A percentile compares a stretch with the other conserved stretches of the same genome.
phyloP scores from a whole-genome alignment of 1,140 invertebrate genomes.

The Philotrypesis tridentata region DNA sequence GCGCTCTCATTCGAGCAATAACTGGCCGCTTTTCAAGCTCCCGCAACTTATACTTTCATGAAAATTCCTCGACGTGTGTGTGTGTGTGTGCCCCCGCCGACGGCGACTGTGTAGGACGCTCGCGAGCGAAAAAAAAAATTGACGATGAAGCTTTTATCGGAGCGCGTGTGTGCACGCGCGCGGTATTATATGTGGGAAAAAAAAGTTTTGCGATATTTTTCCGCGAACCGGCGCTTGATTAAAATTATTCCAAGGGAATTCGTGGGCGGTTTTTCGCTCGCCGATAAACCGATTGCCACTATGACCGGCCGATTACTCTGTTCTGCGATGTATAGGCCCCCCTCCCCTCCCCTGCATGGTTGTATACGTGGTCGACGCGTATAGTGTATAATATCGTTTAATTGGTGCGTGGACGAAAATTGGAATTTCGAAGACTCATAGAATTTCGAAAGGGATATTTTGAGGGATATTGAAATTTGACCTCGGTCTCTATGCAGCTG shows the following conservation, averaged over 20 bases:
- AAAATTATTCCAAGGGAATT: conserved; percentile 51
- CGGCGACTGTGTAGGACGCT: conserved; percentile 18
- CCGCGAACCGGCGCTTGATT: conserved; percentile 18
- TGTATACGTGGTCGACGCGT: no score
- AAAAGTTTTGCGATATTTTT: conserved; percentile 26
- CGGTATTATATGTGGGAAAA: not conserved
- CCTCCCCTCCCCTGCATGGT: no score
- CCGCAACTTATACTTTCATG: conserved; percentile 57
- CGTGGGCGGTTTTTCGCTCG: not conserved
- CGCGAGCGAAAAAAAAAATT: conserved; percentile 39
- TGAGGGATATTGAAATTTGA: no score
- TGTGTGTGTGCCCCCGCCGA: not conserved
- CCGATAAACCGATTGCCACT: conserved; percentile 24
- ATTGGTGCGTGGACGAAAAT: no score
- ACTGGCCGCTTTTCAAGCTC: conserved; percentile 42
- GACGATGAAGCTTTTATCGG: conserved; percentile 43
- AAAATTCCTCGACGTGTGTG: conserved; percentile 55
- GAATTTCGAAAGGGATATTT: no score
- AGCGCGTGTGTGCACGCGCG: no score
- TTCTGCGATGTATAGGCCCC: not conserved
- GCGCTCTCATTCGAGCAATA: not conserved
- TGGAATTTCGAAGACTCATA: no score
- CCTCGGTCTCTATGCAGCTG: no score
- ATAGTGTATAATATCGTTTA: no score
- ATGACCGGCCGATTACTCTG: conserved; percentile 10